Conservation (phyloP, 2,888 invertebrate genomes). For the Thymelicus sylvestris region DNA sequence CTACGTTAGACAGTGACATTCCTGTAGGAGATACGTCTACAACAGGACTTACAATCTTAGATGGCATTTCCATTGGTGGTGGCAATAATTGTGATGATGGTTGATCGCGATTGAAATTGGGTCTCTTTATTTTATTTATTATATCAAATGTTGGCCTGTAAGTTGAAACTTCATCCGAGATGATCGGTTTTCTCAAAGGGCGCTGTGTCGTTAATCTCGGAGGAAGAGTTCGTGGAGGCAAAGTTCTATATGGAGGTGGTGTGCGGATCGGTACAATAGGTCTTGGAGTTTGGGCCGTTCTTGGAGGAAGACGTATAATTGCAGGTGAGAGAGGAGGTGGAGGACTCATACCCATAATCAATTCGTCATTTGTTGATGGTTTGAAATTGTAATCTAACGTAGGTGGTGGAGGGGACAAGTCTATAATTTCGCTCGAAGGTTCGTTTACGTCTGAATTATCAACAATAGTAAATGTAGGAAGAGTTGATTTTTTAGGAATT, state of each 20-base stretch:
- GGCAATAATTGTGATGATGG: constrained; percentile 73
- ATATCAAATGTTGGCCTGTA: constrained; percentile 73
- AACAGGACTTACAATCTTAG: constrained; percentile 52
- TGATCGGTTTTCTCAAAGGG: constrained; percentile 65
- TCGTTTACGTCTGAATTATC: constrained; percentile 60
- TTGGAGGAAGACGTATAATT: constrained; percentile 58
- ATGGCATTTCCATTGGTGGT: constrained; percentile 65
- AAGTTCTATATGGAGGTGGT: constrained; percentile 65
- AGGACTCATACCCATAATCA: constrained; percentile 84
- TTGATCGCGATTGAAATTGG: constrained; percentile 65
- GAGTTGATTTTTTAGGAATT: constrained; percentile 59
- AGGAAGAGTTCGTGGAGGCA: constrained; percentile 66
- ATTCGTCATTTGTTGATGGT: constrained; percentile 74
- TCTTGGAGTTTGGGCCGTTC: constrained; percentile 61
- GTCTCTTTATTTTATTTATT: constrained; percentile 69
- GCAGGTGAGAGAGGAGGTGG: constrained; percentile 73
- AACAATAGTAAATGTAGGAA: constrained; percentile 65
- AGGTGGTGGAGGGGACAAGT: constrained; percentile 81
- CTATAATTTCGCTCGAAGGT: constrained; percentile 73
- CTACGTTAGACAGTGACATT: constrained; percentile 57
- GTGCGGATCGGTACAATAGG: constrained; percentile 65
- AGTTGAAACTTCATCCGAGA: constrained; percentile 73
- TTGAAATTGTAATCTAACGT: constrained; percentile 73
- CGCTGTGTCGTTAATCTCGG: constrained; percentile 63
- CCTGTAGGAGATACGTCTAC: constrained; percentile 53